Evolutionary conservation across 2,113 vertebrate genomes (phyloP), one percentile per base, ranked within the genome.

Genomic region (Oostethus manadensis): DNA sequence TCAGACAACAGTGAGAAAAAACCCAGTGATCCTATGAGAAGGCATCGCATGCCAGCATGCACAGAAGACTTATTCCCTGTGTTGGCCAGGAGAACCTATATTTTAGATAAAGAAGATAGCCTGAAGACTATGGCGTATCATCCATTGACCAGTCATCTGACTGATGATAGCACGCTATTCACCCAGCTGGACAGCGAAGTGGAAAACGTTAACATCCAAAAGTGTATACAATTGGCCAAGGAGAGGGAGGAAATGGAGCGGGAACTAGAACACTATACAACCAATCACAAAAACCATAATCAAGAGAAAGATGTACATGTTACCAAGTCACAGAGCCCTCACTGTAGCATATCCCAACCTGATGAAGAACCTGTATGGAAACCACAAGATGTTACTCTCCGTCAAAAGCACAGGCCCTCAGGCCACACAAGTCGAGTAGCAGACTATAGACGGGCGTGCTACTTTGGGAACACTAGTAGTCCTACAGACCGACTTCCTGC

Each of bases 381-480:
- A 61, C 87, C 76, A n/a, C 87, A 90, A 69, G 74, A 88, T 26
- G 82, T 90, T 11, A 80, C 67, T 23, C 79, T 90, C 29, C 79
- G 88, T 48, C 80, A 80, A 42, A 90, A 91, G 78, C 73, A 83
- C 70, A 67, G 68, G 20, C 48, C 76, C 8, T 77, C 73, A 0
- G 80, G 85, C 48, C 77, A 89, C 49, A 83, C 86, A 1, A 84
- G 73, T 43, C 78, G 47, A 6, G 64, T 85, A 0, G 84, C 87
- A 8, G 88, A 90, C 62, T 87, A 88, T 65, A 78, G 89, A n/a
- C 79, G 56, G 51, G 89, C 87, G 1, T 91, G 89, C 73, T 91
- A 91, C 75, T 91, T 92, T 61, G 85, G 87, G n/a, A 90, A 51
- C 62, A 88, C 88, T 20, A 92, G 90, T 76, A 92, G 90, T 65